Evolutionary conservation across 2,113 vertebrate species (phyloP), one percentile per base, ranked within the genome.

Genomic region (Odocoileus virginianus): DNA sequence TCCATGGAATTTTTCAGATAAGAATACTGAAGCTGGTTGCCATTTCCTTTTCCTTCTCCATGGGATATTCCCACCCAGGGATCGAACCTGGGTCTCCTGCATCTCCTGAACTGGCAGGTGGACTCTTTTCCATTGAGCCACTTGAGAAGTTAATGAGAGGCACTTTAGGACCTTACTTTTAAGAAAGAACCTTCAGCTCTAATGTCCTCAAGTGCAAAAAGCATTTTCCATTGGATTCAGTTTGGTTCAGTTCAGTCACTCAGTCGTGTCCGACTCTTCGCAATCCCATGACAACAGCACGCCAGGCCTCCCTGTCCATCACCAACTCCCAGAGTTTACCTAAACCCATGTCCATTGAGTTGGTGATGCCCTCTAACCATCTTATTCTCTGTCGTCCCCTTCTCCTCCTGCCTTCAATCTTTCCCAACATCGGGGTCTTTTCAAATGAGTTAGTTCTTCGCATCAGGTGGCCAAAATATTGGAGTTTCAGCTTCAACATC

Each of bases 181-280:
- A n/a, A 82, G 28, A 67, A 27, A 23, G 11, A 91, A 27, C 47
- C 71, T 33, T 43, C 78, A 54, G 13, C 78, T 23, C 33, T 16
- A 47, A 28, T 78, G 60, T 7, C 45, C 27, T 15, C 7, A 78
- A n/a, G 13, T 7, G 7, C 15, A 16, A 61, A 52, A 74, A 15
- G 0, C 9, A 1, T 16, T 67, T 45, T n/a, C 14, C 64, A 23
- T 6, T 27, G 36, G 58, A 60, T 60, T 60, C 58, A 30, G 58
- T 60, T 30, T 6, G 15, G 13, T 61, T 61, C 60, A 30, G 13
- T 61, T 61, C 28, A 61, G 13, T 61, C 13, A 0, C 28, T 61
- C 2, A 61, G 6, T 61, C 13, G 0, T 30, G 13, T 15, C 60
- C 0, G 0, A 30, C 60, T 61, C 28, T 61, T 30, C 15, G 60